Conservation (phyloP, 1,140 invertebrate species). For the Aradophagus sp. region DNA sequence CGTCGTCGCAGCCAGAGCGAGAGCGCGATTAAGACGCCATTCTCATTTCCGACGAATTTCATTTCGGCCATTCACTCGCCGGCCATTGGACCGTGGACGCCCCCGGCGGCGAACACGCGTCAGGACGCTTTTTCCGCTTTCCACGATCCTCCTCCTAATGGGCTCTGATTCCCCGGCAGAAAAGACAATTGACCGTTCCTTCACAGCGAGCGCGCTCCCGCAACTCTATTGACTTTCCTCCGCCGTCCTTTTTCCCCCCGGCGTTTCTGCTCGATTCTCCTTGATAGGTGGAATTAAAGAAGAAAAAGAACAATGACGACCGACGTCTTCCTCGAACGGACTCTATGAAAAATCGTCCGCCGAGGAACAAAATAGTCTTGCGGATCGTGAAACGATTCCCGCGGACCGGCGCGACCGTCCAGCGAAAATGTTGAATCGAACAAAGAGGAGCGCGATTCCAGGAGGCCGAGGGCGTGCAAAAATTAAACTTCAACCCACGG, state of each 20-base stretch:
- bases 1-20: constrained; percentile 27
- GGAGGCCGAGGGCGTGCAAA: too few relatives aligned
- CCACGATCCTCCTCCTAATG: constrained; percentile 56
- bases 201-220: constrained; percentile 15
- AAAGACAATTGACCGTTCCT: constrained; percentile 60
- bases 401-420: too few relatives aligned
- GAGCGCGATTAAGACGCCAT: constrained; percentile 17
- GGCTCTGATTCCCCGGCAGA: constrained; percentile 53
- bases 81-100: constrained; percentile 15
- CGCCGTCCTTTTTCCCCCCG: constrained; percentile 36
- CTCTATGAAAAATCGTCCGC: constrained; percentile 39
- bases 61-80: constrained; percentile 25
- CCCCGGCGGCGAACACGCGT: constrained; percentile 23
- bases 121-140: constrained; percentile 39
- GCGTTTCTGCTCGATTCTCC: constrained; percentile 43
- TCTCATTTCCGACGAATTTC: constrained; percentile 39
- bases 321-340: constrained; percentile 22
- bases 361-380: constrained; percentile 20
- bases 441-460: too few relatives aligned
- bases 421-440: too few relatives aligned
- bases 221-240: constrained; percentile 58
- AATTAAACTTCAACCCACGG: too few relatives aligned
- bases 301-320: constrained; percentile 40
- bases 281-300: constrained; percentile 43
- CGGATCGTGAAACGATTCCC: constrained; percentile 20